phyloP scores from a whole-genome alignment of 2,888 invertebrate species.

The Heliconius aoede region DNA sequence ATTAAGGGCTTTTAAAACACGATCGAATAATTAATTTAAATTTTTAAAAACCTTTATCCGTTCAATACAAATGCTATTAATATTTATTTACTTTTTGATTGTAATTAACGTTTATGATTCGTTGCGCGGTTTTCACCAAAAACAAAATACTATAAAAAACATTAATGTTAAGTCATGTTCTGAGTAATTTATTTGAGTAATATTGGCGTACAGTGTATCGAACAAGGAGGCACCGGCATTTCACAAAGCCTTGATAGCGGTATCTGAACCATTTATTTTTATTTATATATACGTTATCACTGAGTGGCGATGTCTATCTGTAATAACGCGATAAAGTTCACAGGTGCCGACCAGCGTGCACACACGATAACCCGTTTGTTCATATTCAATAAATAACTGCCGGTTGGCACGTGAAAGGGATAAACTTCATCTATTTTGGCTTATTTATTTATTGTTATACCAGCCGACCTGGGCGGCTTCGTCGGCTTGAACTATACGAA shows the following conservation, averaged over 20 bases:
- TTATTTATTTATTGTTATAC: neutral
- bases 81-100: conserved; percentile 2
- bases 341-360: conserved; percentile 49
- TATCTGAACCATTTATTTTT: conserved; percentile 78
- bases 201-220: neutral
- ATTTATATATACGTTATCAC: conserved; percentile 76
- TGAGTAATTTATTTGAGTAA: neutral
- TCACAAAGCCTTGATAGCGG: conserved; percentile 63
- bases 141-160: too few species aligned
- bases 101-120: too few species aligned
- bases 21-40: conserved; percentile 33
- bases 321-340: conserved; percentile 70
- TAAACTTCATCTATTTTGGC: neutral
- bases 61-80: conserved; percentile 9
- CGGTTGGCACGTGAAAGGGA: conserved; percentile 19
- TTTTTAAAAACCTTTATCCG: conserved; percentile 8
- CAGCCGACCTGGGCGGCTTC: too few species aligned
- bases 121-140: too few species aligned
- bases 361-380: conserved; percentile 18
- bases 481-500: too few species aligned
- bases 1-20: conserved; percentile 37
- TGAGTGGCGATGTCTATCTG: conserved; percentile 78
- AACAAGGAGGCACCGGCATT: conserved; percentile 47
- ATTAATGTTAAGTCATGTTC: neutral
- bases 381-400: conserved; percentile 25